Base-by-base conservation (phyloP, 2,797 vertebrate genomes). In the Synaphobranchus kaupii region DNA sequence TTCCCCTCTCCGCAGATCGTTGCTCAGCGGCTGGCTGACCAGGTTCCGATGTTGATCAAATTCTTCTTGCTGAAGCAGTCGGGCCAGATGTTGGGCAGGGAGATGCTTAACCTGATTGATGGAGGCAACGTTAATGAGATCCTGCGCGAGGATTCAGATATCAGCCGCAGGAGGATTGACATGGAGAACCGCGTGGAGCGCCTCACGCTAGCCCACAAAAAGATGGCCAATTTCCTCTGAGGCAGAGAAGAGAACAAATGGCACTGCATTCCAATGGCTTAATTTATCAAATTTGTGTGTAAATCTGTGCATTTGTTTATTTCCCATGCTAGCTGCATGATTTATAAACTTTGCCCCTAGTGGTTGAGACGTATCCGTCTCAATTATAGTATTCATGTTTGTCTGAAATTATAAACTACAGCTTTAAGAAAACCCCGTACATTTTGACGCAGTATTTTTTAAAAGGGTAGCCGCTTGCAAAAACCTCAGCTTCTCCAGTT, bases 31-130 rank as follows among this genome's bases (percentile, higher is more conserved):
- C 91, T 97, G 83, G 86, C 92, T 87, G 95, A 93, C 60, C 96
- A 96, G 85, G 89, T 97, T 31, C 95, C 96, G 9, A 88, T 96
- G 88, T 91, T 95, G 90, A 94, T 97, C 89, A 90, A 92, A 12
- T 95, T 91, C 90, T 95, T 90, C 86, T 34, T 95, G 48, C 92
- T 97, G 17, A 87, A 91, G 22, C 90, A 93, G 13, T 95, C 92
- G 0, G 90, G 92, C 4, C 87, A 90, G 1, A 17, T 85, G 0
- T 87, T 97, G 50, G 92, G 95, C 88, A 92, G 63, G 0, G 25
- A 88, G 58, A 94, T 95, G 94, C 48, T 96, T 48, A 90, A 92
- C 1, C 94, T 97, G 63, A 31, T 96, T 22, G 94, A 96, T 52
- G 90, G 92, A 0, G 66, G 52, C 5, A 84, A 86, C 2, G 66